phyloP scores from a whole-genome alignment of 2,888 invertebrate genomes.

The Acanthacorydalis orientalis region DNA sequence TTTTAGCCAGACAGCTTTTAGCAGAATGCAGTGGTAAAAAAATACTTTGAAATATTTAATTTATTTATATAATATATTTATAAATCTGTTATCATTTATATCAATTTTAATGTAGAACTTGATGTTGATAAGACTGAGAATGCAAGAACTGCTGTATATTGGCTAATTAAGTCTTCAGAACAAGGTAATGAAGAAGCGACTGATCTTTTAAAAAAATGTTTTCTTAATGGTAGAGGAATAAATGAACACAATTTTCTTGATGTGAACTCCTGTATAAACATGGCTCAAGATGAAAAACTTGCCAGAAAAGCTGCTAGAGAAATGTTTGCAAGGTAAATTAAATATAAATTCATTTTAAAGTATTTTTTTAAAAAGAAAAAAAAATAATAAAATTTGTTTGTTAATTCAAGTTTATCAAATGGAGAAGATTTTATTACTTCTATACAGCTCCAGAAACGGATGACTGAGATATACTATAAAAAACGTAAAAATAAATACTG shows the following conservation, averaged over 20 bases:
- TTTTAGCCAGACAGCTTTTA: slow-evolving; percentile 67
- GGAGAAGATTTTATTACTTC: slow-evolving; percentile 78
- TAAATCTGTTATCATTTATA: too few species aligned
- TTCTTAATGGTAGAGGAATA: slow-evolving; percentile 55
- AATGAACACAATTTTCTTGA: slow-evolving; percentile 56
- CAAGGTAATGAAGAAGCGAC: slow-evolving; percentile 83
- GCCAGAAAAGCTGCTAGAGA: slow-evolving; percentile 76
- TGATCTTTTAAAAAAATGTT: slow-evolving; percentile 54
- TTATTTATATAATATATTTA: too few species aligned
- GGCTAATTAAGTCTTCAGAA: slow-evolving; percentile 85
- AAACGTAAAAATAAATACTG: slow-evolving; percentile 8
- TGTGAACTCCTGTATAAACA: slow-evolving; percentile 62
- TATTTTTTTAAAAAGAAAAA: slow-evolving; percentile 1
- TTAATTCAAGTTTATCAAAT: slow-evolving; percentile 49
- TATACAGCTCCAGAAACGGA: slow-evolving; percentile 58
- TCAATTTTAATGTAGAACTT: slow-evolving; percentile 31
- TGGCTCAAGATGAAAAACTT: slow-evolving; percentile 72
- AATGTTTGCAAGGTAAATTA: slow-evolving; percentile 58
- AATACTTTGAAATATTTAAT: too few species aligned
- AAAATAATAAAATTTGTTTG: neutral
- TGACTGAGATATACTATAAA: slow-evolving; percentile 43
- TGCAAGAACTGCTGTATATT: slow-evolving; percentile 68
- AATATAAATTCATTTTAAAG: neutral
- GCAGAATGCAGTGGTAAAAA: slow-evolving; percentile 59
- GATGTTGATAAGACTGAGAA: slow-evolving; percentile 57